Conservation (phyloP, 2,113 vertebrate species). For the Etheostoma spectabile region DNA sequence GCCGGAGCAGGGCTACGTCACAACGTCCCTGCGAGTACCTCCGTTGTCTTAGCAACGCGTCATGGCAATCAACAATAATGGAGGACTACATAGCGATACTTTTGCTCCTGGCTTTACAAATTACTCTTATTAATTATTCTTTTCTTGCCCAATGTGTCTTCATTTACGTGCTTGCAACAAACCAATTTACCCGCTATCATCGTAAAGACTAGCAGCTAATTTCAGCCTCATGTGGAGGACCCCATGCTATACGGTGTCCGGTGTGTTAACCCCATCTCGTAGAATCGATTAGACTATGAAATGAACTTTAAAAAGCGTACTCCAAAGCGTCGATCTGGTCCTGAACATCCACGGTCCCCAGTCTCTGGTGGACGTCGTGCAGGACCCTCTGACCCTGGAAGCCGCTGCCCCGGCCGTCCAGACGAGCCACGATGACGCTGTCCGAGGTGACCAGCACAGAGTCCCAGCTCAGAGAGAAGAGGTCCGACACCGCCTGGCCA, state of each 20-base stretch:
- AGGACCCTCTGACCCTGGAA: conserved; percentile 95
- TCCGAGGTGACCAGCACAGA: conserved; percentile 95
- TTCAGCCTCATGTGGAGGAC: not conserved
- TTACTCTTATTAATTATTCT: not conserved
- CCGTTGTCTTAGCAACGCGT: too few relatives aligned
- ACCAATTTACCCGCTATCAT: not conserved
- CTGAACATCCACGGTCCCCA: conserved; percentile 93
- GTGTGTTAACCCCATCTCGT: not conserved
- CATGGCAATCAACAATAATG: too few relatives aligned
- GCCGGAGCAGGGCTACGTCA: too few relatives aligned
- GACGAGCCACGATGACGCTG: conserved; percentile 90
- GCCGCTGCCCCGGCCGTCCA: conserved; percentile 96
- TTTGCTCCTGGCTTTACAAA: too few relatives aligned
- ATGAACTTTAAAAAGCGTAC: conserved; percentile 81
- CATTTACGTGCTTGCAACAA: not conserved
- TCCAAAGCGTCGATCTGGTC: conserved; percentile 94
- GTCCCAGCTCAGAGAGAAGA: conserved; percentile 93
- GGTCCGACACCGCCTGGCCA: conserved; percentile 93
- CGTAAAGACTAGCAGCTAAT: not conserved
- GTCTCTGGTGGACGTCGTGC: conserved; percentile 90
- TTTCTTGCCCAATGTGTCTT: not conserved
- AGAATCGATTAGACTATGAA: not conserved
- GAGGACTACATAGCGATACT: too few relatives aligned
- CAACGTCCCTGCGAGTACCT: too few relatives aligned
- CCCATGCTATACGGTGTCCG: not conserved